Conservation (phyloP, 2,797 vertebrate genomes). For the Numenius phaeopus region DNA sequence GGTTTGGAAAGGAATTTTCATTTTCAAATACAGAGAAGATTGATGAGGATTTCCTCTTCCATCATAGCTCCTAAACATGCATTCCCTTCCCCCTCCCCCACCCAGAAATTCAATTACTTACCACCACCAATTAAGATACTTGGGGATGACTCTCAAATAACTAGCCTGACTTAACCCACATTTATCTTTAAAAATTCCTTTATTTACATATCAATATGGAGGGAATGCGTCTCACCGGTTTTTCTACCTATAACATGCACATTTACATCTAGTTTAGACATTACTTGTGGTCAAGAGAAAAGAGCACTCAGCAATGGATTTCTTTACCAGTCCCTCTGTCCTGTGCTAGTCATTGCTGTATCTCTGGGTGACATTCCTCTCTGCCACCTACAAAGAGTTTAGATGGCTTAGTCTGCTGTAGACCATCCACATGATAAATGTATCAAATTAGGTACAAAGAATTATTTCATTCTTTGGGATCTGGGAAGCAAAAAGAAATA, state of each 20-base stretch:
- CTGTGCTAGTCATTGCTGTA: neutral
- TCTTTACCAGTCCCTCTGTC: neutral
- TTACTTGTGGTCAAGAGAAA: neutral
- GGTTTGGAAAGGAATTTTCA: neutral
- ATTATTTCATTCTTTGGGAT: neutral
- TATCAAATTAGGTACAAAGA: neutral
- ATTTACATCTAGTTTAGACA: neutral
- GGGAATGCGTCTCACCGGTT: neutral
- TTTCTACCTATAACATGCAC: neutral
- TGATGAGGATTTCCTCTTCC: neutral
- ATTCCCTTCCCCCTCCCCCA: fast-evolving
- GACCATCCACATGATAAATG: neutral
- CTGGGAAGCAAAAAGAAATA: neutral
- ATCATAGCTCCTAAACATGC: neutral
- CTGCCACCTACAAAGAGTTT: neutral
- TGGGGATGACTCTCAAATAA: neutral
- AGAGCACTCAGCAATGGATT: neutral
- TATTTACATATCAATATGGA: neutral
- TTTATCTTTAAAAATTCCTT: neutral
- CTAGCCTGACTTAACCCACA: neutral
- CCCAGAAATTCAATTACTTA: neutral
- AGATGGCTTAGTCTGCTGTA: neutral
- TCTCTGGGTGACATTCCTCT: neutral
- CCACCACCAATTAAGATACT: neutral
- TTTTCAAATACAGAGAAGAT: neutral